A percentile compares a stretch with the other conserved stretches of the same genome.
Conservation (phyloP, 2,797 vertebrate genomes). For the Alectoris magna region DNA sequence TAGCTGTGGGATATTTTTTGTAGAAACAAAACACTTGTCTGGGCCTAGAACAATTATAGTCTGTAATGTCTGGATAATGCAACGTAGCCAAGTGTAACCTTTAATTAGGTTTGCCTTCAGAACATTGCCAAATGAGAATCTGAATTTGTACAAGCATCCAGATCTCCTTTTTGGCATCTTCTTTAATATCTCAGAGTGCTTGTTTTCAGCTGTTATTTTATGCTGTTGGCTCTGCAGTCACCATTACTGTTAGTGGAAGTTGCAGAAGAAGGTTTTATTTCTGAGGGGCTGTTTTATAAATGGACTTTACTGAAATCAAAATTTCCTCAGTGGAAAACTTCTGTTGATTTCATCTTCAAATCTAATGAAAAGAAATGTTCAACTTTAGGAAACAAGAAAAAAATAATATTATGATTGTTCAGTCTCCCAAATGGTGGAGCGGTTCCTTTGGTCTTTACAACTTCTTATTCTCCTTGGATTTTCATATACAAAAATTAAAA, state of each 20-base stretch:
- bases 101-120: conserved; percentile 63
- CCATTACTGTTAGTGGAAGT: background rate
- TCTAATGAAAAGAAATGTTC: background rate
- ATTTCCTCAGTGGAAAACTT: background rate
- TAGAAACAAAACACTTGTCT: background rate
- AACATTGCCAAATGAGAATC: conserved; percentile 52
- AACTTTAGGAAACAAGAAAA: background rate
- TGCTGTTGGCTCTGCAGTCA: conserved; percentile 28
- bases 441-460: background rate
- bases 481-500: background rate
- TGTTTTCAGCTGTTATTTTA: conserved; percentile 51
- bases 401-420: background rate
- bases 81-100: conserved; percentile 46
- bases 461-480: background rate
- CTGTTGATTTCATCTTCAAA: background rate
- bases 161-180: conserved; percentile 55
- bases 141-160: conserved; percentile 55
- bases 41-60: conserved; percentile 28
- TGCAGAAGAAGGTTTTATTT: background rate
- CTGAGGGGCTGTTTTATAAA: background rate
- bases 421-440: background rate
- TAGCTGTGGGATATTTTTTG: background rate
- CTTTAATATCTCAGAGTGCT: conserved; percentile 34
- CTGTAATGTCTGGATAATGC: conserved; percentile 39
- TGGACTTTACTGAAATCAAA: background rate